Evolutionary conservation across 1,140 invertebrate genomes (phyloP).

Genomic region (Monomorium pharaonis): DNA sequence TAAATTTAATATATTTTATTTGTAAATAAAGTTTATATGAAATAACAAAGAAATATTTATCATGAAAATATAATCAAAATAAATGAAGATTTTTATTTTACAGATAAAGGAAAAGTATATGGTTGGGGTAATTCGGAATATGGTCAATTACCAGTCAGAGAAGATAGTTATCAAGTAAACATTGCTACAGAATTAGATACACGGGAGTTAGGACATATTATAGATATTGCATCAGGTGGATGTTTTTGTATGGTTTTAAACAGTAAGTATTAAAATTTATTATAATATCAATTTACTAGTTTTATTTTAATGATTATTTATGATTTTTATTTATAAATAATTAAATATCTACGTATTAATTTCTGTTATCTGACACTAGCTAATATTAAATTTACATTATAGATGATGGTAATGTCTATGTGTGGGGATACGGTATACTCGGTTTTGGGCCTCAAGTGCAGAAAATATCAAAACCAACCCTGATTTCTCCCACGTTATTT

Average conservation of each 20-base stretch:
- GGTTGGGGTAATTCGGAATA: constrained; percentile 99
- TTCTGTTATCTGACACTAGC: constrained; percentile 14
- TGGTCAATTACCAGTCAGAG: constrained; percentile 89
- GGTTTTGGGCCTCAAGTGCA: constrained; percentile 94
- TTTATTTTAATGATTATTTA: background rate
- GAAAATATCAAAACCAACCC: constrained; percentile 87
- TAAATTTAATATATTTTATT: no score
- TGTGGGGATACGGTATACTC: constrained; percentile 97
- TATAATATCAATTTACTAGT: background rate
- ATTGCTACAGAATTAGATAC: constrained; percentile 89
- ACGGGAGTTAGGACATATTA: constrained; percentile 90
- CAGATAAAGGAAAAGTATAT: constrained; percentile 96
- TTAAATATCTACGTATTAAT: background rate
- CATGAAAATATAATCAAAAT: no score
- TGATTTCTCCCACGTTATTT: constrained; percentile 93
- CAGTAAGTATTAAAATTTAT: constrained; percentile 85
- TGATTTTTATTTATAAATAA: constrained; percentile 38
- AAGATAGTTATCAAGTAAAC: constrained; percentile 87
- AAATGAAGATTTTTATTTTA: constrained; percentile 66
- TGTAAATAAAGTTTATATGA: no score
- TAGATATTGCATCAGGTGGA: constrained; percentile 94
- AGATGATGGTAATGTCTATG: constrained; percentile 93
- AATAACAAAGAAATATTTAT: no score
- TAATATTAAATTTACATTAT: constrained; percentile 57
- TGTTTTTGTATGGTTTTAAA: constrained; percentile 94